Conservation (phyloP, 2,113 vertebrate species). For the Ranitomeya variabilis region DNA sequence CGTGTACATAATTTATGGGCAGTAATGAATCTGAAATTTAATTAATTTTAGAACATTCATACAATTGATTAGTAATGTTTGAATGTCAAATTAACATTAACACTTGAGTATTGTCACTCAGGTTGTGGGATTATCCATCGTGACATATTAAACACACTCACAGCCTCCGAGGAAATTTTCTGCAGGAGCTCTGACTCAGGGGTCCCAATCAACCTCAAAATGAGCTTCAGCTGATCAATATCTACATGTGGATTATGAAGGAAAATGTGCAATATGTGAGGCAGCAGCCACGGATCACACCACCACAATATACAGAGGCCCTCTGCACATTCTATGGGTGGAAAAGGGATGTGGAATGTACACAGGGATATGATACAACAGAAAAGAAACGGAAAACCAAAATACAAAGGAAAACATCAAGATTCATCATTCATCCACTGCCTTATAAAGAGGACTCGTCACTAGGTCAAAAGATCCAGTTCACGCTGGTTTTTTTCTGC, state of each 20-base stretch:
- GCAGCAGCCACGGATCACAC: slow-evolving; percentile 66
- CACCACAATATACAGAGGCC: neutral
- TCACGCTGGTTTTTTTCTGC: too few relatives aligned
- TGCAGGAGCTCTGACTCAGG: slow-evolving; percentile 94
- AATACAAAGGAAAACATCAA: neutral
- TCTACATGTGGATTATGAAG: slow-evolving; percentile 95
- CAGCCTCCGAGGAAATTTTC: slow-evolving; percentile 98
- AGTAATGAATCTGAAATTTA: neutral
- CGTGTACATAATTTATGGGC: neutral
- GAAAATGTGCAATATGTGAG: slow-evolving; percentile 88
- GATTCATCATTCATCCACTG: neutral
- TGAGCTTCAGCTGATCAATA: slow-evolving; percentile 99
- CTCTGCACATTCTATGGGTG: neutral
- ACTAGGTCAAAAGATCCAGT: too few relatives aligned
- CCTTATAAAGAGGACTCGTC: too few relatives aligned
- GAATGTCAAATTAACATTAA: neutral
- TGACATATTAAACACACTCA: slow-evolving; percentile 76
- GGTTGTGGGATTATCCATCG: slow-evolving; percentile 32
- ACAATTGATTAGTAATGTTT: neutral
- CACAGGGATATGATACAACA: neutral
- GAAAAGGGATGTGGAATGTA: neutral
- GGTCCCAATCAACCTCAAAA: slow-evolving; percentile 95
- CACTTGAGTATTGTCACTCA: neutral
- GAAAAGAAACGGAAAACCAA: neutral
- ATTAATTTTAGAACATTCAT: neutral